Evolutionary conservation across 2,888 invertebrate species (phyloP).

Genomic region (Mystacides longicornis): DNA sequence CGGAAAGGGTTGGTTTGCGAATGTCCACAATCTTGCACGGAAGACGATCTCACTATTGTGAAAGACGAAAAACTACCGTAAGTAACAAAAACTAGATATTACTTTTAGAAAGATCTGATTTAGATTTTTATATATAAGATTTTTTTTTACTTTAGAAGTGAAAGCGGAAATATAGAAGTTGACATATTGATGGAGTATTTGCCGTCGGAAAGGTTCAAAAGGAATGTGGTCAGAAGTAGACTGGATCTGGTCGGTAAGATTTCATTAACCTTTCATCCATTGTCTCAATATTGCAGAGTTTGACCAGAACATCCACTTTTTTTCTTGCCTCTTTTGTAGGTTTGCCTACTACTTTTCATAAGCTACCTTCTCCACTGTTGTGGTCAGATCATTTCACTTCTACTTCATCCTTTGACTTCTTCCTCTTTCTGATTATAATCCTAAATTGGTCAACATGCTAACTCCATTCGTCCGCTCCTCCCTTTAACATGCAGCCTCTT

Average conservation of each 20-base stretch:
- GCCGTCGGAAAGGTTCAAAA: constrained; percentile 55
- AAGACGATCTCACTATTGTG: constrained; percentile 59
- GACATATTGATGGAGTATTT: constrained; percentile 50
- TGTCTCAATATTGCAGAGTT: too few relatives aligned
- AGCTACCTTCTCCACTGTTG: too few relatives aligned
- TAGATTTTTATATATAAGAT: neutral
- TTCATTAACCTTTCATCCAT: too few relatives aligned
- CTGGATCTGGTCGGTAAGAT: constrained; percentile 56
- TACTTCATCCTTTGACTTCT: too few relatives aligned
- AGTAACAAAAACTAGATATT: constrained; percentile 12
- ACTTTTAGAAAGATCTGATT: neutral
- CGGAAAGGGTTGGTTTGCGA: constrained; percentile 58
- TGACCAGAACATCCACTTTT: too few relatives aligned
- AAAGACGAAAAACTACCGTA: constrained; percentile 44
- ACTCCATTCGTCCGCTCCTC: too few relatives aligned
- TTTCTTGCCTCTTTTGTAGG: too few relatives aligned
- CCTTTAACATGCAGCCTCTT: too few relatives aligned
- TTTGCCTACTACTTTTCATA: too few relatives aligned
- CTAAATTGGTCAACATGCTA: too few relatives aligned
- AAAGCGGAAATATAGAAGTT: constrained; percentile 29
- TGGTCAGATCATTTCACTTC: too few relatives aligned
- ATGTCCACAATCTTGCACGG: constrained; percentile 65
- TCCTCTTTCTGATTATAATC: too few relatives aligned
- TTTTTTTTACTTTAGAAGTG: neutral
- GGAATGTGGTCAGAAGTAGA: constrained; percentile 57